phyloP scores from a whole-genome alignment of 1,140 invertebrate genomes.

The Vanessa tameamea region DNA sequence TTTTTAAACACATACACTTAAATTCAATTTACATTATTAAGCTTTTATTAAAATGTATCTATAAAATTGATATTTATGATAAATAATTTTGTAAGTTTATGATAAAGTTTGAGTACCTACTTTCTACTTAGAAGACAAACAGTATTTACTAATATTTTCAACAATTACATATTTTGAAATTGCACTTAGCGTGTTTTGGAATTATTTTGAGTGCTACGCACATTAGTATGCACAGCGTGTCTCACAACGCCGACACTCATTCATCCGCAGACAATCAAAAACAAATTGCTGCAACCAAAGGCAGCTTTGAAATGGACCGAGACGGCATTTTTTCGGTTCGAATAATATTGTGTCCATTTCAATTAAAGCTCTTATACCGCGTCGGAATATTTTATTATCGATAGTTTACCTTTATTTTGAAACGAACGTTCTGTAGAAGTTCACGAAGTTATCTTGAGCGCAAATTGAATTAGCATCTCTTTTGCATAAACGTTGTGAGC shows the following conservation, averaged over 20 bases:
- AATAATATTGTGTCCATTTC: conserved; percentile 28
- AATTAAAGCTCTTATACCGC: conserved; percentile 20
- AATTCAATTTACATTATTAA: too few relatives aligned
- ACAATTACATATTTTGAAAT: too few relatives aligned
- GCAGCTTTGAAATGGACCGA: conserved; percentile 45
- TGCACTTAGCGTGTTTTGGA: neutral
- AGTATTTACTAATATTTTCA: too few relatives aligned
- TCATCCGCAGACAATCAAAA: conserved; percentile 60
- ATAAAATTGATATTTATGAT: too few relatives aligned
- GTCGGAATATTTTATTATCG: conserved; percentile 25
- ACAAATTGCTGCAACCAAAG: conserved; percentile 58
- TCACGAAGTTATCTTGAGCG: conserved; percentile 47
- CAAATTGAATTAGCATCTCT: conserved; percentile 74
- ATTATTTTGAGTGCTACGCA: conserved; percentile 19
- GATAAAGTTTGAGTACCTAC: too few relatives aligned
- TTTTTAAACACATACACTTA: too few relatives aligned
- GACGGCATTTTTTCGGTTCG: conserved; percentile 43
- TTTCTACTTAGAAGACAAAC: too few relatives aligned
- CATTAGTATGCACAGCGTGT: conserved; percentile 57
- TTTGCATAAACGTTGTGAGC: conserved; percentile 69
- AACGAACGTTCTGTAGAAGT: conserved; percentile 7
- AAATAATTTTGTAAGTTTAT: too few relatives aligned
- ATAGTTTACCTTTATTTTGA: conserved; percentile 23
- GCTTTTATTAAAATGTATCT: too few relatives aligned
- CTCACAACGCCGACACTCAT: conserved; percentile 45